Evolutionary conservation across 2,888 invertebrate genomes (phyloP), one percentile per base, ranked within the genome.

Genomic region (Dusona sp.): DNA sequence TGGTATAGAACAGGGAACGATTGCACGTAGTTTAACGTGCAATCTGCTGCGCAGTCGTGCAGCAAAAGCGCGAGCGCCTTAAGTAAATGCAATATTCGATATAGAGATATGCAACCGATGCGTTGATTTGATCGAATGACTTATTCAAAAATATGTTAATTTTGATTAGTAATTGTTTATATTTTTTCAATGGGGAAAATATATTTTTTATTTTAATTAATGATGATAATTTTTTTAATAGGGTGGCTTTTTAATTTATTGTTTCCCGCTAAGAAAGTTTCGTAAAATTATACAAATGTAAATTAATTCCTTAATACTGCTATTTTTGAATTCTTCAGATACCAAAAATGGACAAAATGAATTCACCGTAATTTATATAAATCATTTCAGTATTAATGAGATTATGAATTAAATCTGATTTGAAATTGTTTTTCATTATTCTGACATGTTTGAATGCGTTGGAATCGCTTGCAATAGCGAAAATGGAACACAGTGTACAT

Each of bases 21-120:
- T 61, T 48, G 38, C 84, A 16, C 54, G 74, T 54, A 29, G 73
- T 83, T 79, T 33, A 79, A 74, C 79, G 68, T 79, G 73, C 57
- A 84, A 84, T 75, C 79, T 42, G 74, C 73, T 79, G 79, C 79
- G 74, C 79, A 79, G 75, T 84, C 80, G 80, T 84, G 84, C 74
- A 84, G 80, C 80, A 80, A 84, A 84, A 84, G 84, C 78, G 67
- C 79, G 45, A 73, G 54, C 45, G 79, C 74, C 51, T 51, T 29
- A 42, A 57, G 67, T 79, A 70, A 64, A 84, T 77, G 84, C 57
- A 80, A 84, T 74, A 64, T 22, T 73, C 9, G 36, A 73, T 54
- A 11, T 36, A n/a, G 22, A 33, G 51, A 73, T 36, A 73, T 70
- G 61, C 61, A 61, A 57, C 29, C 16, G 61, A 16, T 29, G 29